These are phyloP conservation scores for Tachysurus fulvidraco DNA, from an alignment of 2,113 vertebrate species.

Conservation along the genomic window DNA sequence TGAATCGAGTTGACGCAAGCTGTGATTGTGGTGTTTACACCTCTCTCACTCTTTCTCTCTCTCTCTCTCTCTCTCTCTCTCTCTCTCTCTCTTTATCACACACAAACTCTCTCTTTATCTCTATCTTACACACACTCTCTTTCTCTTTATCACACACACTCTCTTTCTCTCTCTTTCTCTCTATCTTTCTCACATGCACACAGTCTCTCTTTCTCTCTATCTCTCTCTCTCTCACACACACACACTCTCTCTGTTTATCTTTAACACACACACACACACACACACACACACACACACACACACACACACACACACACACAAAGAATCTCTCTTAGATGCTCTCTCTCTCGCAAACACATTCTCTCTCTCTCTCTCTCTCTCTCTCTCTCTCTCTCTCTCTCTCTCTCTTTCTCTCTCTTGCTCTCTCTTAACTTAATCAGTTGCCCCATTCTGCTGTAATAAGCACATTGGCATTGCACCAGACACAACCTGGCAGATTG, in stretches of 20 bases:
- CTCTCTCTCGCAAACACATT: background rate
- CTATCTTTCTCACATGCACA: too few relatives aligned
- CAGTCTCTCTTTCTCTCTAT: too few relatives aligned
- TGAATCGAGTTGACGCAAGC: background rate
- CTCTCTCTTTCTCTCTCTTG: too few relatives aligned
- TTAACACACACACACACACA: conserved; percentile 2
- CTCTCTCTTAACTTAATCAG: background rate
- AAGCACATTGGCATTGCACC: conserved; percentile 18
- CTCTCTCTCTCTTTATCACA: too few relatives aligned
- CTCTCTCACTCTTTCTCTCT: background rate
- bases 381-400: background rate
- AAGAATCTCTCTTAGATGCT: too few relatives aligned
- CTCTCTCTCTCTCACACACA: background rate
- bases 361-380: too few relatives aligned
- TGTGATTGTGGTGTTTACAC: conserved; percentile 20
- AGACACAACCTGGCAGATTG: conserved; percentile 25
- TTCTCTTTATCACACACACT: too few relatives aligned
- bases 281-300: conserved; percentile 15
- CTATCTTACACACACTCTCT: too few relatives aligned
- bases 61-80: too few relatives aligned
- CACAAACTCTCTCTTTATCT: too few relatives aligned
- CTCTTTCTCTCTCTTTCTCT: too few relatives aligned
- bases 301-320: conserved; percentile 17
- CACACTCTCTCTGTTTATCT: background rate
- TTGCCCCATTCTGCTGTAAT: conserved; percentile 8